These are phyloP conservation scores for Ptycholaimellus sp. DNA, from an alignment of 2,888 invertebrate genomes.

Conservation along the genomic window DNA sequence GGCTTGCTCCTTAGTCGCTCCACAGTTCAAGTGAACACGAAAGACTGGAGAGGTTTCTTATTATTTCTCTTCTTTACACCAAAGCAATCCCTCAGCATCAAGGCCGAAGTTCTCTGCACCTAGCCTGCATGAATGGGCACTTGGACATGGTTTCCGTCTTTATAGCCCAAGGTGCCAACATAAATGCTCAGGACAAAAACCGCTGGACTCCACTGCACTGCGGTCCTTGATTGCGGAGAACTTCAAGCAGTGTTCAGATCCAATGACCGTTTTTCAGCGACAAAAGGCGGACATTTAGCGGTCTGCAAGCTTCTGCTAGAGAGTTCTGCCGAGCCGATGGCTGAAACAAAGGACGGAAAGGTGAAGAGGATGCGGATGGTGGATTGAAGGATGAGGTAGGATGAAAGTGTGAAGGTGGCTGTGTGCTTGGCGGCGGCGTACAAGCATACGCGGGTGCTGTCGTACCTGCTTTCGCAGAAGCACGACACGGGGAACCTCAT, in stretches of 20 bases:
- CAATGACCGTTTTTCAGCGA: too few species aligned
- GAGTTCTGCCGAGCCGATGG: slow-evolving; percentile 64
- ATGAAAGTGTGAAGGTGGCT: too few species aligned
- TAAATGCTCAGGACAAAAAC: slow-evolving; percentile 88
- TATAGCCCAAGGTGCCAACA: slow-evolving; percentile 90
- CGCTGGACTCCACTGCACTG: too few species aligned
- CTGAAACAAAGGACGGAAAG: slow-evolving; percentile 75
- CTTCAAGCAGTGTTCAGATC: too few species aligned
- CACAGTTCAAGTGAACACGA: slow-evolving; percentile 51
- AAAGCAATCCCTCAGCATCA: too few species aligned
- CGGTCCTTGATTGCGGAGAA: too few species aligned
- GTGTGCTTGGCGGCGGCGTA: slow-evolving; percentile 94
- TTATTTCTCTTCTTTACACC: too few species aligned
- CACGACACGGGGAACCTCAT: slow-evolving; percentile 86
- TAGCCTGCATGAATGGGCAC: slow-evolving; percentile 87
- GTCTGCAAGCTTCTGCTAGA: slow-evolving; percentile 86
- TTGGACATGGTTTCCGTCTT: slow-evolving; percentile 93
- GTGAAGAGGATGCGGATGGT: too few species aligned
- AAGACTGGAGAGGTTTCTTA: too few species aligned
- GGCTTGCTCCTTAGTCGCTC: slow-evolving; percentile 83
- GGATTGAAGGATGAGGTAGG: too few species aligned
- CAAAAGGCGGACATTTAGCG: slow-evolving; percentile 72
- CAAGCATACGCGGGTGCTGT: slow-evolving; percentile 79
- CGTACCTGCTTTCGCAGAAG: slow-evolving; percentile 83
- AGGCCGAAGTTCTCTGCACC: slow-evolving; percentile 86